Conservation (phyloP, 1,140 invertebrate species). For the Sycobia sp. region DNA sequence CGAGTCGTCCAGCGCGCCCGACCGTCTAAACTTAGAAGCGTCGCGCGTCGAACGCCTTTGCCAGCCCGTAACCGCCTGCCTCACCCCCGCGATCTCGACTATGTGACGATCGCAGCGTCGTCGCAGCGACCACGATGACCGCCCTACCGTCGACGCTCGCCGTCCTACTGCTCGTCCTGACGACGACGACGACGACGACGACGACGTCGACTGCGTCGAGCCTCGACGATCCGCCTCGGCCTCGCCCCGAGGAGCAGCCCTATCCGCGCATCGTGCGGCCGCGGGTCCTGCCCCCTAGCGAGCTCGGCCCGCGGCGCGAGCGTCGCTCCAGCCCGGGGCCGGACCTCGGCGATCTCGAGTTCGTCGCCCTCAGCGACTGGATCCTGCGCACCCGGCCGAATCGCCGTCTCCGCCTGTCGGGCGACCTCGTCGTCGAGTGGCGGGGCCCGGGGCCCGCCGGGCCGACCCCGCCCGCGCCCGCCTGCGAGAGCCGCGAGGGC, state of each 20-base stretch:
- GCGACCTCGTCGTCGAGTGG: slow-evolving; percentile 34
- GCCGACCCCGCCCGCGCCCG: not conserved
- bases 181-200: too few relatives aligned
- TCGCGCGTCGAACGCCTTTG: too few relatives aligned
- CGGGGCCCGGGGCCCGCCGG: not conserved
- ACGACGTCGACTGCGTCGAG: not conserved
- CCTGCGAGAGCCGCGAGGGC: slow-evolving; percentile 43
- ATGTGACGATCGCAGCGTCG: too few relatives aligned
- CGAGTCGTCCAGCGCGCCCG: too few relatives aligned
- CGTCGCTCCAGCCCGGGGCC: slow-evolving; percentile 11
- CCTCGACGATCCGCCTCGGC: not conserved
- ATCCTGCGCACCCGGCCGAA: slow-evolving; percentile 41
- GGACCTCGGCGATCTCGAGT: not conserved
- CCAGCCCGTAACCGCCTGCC: too few relatives aligned
- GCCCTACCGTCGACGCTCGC: too few relatives aligned
- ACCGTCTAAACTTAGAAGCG: too few relatives aligned
- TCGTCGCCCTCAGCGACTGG: slow-evolving; percentile 45
- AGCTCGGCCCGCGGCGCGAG: slow-evolving; percentile 21
- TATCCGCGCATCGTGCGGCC: slow-evolving; percentile 29
- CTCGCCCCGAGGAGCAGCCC: not conserved
- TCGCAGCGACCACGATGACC: too few relatives aligned
- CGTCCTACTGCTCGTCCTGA: too few relatives aligned
- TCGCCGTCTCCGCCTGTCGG: slow-evolving; percentile 34
- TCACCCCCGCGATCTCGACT: too few relatives aligned
- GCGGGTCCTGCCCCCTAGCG: slow-evolving; percentile 4